Conservation (phyloP, 2,888 invertebrate species). For the Thymelicus acteon region DNA sequence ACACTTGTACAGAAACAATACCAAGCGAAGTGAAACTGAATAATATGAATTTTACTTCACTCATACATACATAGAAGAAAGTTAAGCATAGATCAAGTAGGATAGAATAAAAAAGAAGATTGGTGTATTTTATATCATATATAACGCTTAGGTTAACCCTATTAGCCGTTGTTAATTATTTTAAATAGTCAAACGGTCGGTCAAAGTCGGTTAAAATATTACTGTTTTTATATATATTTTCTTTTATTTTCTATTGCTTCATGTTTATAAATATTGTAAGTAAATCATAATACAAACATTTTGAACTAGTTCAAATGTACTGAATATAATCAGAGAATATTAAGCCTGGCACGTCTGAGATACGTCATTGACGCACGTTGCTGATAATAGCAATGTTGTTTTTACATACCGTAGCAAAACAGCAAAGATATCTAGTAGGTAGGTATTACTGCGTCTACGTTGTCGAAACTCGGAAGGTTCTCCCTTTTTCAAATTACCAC, state of each 20-base stretch:
- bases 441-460: background rate
- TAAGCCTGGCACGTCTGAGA: background rate
- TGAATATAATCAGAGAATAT: slow-evolving; percentile 6
- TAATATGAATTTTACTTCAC: background rate
- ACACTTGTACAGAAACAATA: background rate
- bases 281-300: background rate
- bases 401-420: background rate
- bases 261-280: background rate
- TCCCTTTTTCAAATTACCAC: background rate
- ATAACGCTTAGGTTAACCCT: too few species aligned
- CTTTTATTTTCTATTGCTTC: too few species aligned
- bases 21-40: background rate
- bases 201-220: background rate
- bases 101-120: background rate
- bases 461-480: too few species aligned
- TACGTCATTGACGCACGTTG: slow-evolving; percentile 1
- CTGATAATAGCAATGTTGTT: background rate
- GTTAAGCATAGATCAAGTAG: background rate
- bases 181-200: too few species aligned
- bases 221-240: background rate
- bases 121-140: too few species aligned
- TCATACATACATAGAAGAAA: background rate
- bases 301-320: background rate
- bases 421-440: background rate
- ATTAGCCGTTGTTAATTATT: too few species aligned